Evolutionary conservation across 1,140 invertebrate genomes (phyloP), one percentile per base, ranked within the genome.

Genomic region (Dolichoris vasculosae): DNA sequence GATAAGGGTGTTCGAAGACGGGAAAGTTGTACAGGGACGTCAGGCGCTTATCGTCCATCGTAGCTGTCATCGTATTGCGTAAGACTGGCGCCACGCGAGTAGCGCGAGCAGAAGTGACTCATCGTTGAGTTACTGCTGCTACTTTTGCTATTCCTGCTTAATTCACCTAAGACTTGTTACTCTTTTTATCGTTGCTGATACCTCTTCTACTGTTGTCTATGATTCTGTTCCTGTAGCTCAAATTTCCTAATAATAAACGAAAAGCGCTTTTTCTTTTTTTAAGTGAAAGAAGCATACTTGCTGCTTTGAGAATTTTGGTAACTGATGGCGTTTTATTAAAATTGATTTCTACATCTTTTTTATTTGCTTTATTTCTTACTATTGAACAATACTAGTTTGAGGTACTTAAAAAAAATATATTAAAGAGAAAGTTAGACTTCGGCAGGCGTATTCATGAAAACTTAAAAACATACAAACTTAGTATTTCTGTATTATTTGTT

Each of bases 121-220:
- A 78, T 77, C 59, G 82, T 23, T 13, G 64, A 13, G 35, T 35
- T 55, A 1, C 13, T 55, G 43, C 15, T 30, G 46, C 11, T 38
- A 30, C 67, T 32, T 30, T 4, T 32, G 46, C 75, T 17, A 6
- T 4, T 48, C 32, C 38, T 51, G 59, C 82, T 84, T 84, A 75
- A 78, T 75, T 75, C 75, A 84, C 43, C 82, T 78, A 73, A 30
- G 32, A 82, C 35, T 82, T 63, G 15, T 82, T 71, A 46, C 11
- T 82, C 40, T n/a, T n/a, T n/a, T n/a, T n/a, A n/a, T n/a, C 40
- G 23, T 26, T 59, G 55, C 55, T 59, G 20, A 20, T 59, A 26
- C 55, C 26, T 26, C 23, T 59, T 20, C 55, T 4, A 3, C 9
- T 26, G 55, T 26, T 26, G 23, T 13, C 9, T 1, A 2, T 13